Base-by-base conservation (phyloP, 35 echinoderm and acorn worm genomes). In the Amphiura filiformis region DNA sequence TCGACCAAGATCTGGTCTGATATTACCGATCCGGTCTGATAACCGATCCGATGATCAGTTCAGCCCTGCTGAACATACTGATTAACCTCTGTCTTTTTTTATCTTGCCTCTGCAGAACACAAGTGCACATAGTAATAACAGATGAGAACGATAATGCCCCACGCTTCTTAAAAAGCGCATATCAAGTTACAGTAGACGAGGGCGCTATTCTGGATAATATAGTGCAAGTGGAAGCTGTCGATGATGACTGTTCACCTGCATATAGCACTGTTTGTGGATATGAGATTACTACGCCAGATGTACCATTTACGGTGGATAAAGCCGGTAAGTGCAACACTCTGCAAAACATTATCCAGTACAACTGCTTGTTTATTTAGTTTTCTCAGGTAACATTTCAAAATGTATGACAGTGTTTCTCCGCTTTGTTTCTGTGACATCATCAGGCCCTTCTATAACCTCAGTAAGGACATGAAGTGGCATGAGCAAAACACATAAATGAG, bases 131-230 rank as follows among this genome's bases (percentile, higher is more conserved):
- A 38, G 89, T 94, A 37, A 82, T 99, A 78, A 92, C 88, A 1
- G 96, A 99, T 49, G 84, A 86, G 34, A 99, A 99, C 75, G 93
- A 99, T 80, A 94, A 94, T 86, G 83, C 84, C 38, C 96, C 96
- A 18, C 83, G 80, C 82, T 99, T 99, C 90, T 65, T 52, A 22
- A 84, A 91, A 30, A 89, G 35, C 13, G 85, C 87, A 38, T 99
- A 99, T 35, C 85, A 94, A 56, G 91, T 80, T 0, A 91, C 83
- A 0, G 87, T 99, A 44, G 81, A 90, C 23, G 96, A 99, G 84
- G 96, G 96, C 32, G 80, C 57, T 2, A 28, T 92, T 18, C 80
- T 83, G 23, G 79, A 91, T 22, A 94, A 99, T 76, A 88, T 99
- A 52, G 56, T 94, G 0, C 90, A 91, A 39, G 56, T 99, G 28